Evolutionary conservation across 2,797 vertebrate genomes (phyloP), one percentile per base, ranked within the genome.

Genomic region (Lycodopsis pacificus): DNA sequence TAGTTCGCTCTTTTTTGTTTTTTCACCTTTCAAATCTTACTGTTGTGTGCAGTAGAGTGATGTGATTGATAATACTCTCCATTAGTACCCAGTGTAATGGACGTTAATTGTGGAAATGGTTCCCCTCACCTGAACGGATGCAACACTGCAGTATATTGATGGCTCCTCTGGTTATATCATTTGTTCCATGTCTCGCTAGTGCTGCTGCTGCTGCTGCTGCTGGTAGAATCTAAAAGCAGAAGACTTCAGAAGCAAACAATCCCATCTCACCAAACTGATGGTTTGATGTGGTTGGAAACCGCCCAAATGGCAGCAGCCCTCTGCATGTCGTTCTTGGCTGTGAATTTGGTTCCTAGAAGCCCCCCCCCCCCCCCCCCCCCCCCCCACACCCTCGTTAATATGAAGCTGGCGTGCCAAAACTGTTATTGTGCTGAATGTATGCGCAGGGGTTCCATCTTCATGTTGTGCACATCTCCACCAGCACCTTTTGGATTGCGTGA

Each of bases 211-310:
- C 25, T 25, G 25, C 25, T 61, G 27, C 22, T 77, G 76, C 5
- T 32, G 32, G 32, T 58, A n/a, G 17, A 67, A 48, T 80, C 42
- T 79, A 49, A 73, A 87, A 71, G 61, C 58, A 63, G 12, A 62
- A 75, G 48, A 57, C 76, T 74, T 75, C 58, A 78, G 81, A 81
- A 68, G 53, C 65, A 82, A 84, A 83, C 61, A 71, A 64, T 80
- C 65, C 79, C 75, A 75, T 85, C 80, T 85, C 68, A 73, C 76
- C 77, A 87, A 84, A 84, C 22, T 70, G 71, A 76, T 64, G 73
- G 76, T 83, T 87, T 88, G 81, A 91, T 89, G 83, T 80, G 65
- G 25, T 62, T 91, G 85, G 73, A 79, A 78, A 70, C 30, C 48
- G 82, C 79, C 73, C 82, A 86, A 64, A 85, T 74, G 49, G 79